A percentile compares a stretch with the other conserved stretches of the same genome.
Conservation (phyloP, 2,797 vertebrate species). For the Lagodon rhomboides region DNA sequence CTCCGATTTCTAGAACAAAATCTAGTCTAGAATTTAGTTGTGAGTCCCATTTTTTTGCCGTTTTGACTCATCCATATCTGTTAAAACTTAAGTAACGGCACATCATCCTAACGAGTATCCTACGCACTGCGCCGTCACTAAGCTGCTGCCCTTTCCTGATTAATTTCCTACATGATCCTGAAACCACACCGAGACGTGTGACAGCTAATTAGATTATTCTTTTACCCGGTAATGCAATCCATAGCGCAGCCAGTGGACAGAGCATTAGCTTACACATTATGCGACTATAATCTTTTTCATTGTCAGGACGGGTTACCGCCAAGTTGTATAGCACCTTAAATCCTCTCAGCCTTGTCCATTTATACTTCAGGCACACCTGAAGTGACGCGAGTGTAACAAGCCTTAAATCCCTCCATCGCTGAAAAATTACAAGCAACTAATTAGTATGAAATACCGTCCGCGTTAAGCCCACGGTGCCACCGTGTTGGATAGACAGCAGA, state of each 20-base stretch:
- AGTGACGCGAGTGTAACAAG: constrained; percentile 31
- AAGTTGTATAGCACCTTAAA: constrained; percentile 29
- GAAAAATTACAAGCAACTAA: constrained; percentile 49
- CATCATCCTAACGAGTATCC: neutral
- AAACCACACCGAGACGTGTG: constrained; percentile 20
- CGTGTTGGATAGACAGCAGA: neutral
- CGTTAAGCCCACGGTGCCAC: constrained; percentile 5
- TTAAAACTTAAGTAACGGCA: neutral
- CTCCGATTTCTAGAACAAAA: no score
- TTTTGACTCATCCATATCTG: neutral
- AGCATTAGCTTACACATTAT: constrained; percentile 37
- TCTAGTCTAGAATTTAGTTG: no score
- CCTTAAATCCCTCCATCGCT: constrained; percentile 38
- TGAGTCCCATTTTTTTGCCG: no score
- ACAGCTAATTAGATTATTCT: constrained; percentile 44
- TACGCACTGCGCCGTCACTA: neutral
- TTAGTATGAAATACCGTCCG: constrained; percentile 12
- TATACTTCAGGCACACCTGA: constrained; percentile 45
- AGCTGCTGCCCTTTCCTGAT: constrained; percentile 26
- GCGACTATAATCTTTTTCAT: constrained; percentile 34
- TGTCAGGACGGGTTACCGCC: constrained; percentile 38
- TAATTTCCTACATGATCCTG: constrained; percentile 23
- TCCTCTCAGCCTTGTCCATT: constrained; percentile 42
- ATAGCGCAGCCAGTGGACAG: constrained; percentile 18
- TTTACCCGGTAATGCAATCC: constrained; percentile 29